A percentile compares a stretch with the other conserved stretches of the same genome.
Evolutionary conservation across 2,113 vertebrate species (phyloP).

Genomic region (Chrysochloris asiatica): DNA sequence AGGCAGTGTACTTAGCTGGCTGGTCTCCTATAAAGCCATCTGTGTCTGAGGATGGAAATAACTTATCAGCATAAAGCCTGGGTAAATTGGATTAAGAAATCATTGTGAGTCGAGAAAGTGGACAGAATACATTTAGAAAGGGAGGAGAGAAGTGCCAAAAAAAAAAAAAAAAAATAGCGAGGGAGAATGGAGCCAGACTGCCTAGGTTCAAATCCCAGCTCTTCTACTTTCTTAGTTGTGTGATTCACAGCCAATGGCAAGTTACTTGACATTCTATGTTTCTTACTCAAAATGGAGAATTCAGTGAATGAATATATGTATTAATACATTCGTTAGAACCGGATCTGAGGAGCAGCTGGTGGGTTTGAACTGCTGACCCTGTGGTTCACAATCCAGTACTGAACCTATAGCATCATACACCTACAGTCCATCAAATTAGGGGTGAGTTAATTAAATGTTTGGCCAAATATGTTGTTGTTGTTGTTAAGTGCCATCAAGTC

Average conservation of each 20-base stretch:
- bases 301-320: background rate
- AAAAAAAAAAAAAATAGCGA: background rate
- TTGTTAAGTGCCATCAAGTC: no score
- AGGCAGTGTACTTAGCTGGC: slow-evolving; percentile 45
- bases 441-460: no score
- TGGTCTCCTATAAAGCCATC: slow-evolving; percentile 51
- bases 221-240: background rate
- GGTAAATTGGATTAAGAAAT: slow-evolving; percentile 68
- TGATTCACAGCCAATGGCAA: background rate
- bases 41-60: slow-evolving; percentile 63
- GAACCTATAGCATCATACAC: no score
- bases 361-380: no score
- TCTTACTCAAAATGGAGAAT: background rate
- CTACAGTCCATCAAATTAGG: no score
- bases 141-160: background rate
- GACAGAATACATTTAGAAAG: slow-evolving; percentile 46
- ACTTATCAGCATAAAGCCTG: slow-evolving; percentile 65
- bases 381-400: no score
- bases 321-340: background rate
- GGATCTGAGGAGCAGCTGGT: no score
- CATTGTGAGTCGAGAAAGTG: slow-evolving; percentile 51
- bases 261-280: background rate
- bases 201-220: background rate
- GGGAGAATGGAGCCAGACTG: background rate
- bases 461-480: no score